phyloP scores from a whole-genome alignment of 1,140 invertebrate species.

The Neodiprion pinetum region DNA sequence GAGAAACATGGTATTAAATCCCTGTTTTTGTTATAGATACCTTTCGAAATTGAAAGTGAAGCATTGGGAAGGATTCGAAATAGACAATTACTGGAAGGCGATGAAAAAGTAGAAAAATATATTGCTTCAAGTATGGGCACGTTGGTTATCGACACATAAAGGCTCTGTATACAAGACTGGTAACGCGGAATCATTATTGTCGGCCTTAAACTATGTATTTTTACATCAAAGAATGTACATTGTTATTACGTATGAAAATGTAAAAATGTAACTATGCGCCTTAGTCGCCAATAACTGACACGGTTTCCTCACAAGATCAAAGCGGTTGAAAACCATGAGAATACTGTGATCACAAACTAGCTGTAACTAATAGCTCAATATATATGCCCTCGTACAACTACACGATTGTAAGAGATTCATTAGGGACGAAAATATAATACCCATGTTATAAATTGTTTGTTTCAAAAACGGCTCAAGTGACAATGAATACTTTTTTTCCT shows the following conservation, averaged over 20 bases:
- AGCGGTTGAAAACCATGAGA: too few species aligned
- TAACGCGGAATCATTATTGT: not conserved
- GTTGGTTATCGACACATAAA: not conserved
- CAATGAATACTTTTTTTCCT: too few species aligned
- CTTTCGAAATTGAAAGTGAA: constrained; percentile 48
- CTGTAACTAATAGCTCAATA: too few species aligned
- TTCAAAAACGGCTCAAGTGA: too few species aligned
- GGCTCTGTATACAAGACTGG: not conserved
- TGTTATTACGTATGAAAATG: not conserved
- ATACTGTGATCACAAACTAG: too few species aligned
- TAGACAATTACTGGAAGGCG: constrained; percentile 39
- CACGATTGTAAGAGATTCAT: too few species aligned
- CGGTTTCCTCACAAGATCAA: too few species aligned
- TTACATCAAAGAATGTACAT: not conserved
- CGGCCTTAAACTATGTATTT: constrained; percentile 1
- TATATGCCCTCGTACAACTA: too few species aligned
- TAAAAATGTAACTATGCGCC: not conserved
- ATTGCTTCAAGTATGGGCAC: constrained; percentile 4
- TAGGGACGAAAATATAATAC: too few species aligned
- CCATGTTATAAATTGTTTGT: too few species aligned
- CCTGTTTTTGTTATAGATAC: constrained; percentile 48
- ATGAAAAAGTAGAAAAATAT: constrained; percentile 28
- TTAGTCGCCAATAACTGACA: too few species aligned
- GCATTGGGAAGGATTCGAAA: constrained; percentile 65
- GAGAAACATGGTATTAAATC: constrained; percentile 26